Evolutionary conservation across 2,888 invertebrate genomes (phyloP), one percentile per base, ranked within the genome.

Genomic region (Stenoptilia bipunctidactyla): DNA sequence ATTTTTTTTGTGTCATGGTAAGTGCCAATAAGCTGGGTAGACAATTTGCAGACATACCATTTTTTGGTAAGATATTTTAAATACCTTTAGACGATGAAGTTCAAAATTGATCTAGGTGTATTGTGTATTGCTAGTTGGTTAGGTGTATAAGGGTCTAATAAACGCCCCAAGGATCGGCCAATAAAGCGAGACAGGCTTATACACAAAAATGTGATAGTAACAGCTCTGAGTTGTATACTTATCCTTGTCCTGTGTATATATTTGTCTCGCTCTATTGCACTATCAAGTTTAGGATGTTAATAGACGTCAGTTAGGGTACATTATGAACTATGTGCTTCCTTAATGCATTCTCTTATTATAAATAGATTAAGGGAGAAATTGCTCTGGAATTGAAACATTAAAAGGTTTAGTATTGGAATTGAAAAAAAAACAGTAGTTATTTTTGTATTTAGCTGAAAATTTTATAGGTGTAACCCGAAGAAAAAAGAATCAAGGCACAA

Each of bases 261-360:
- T 20, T 3, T 20, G 20, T 20, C 20, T 20, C 20, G 8, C 8
- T 20, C 20, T 5, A 3, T 3, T 20, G 20, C 34, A 36, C 41
- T 47, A 48, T 43, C 15, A 40, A 53, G 20, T 20, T 20, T 3
- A 53, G n/a, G 51, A 48, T 20, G 20, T 20, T 3, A 3, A 3
- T 5, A 20, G 20, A 8, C 20, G 20, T 30, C 9, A 30, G 12
- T 30, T 66, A 61, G 58, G 56, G 58, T 69, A 69, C 61, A 57
- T 56, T 62, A 63, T 67, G 61, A 71, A 69, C 68, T 64, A 57
- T 58, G 82, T 77, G 82, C 82, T 80, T 80, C 80, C 82, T 65
- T 57, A 51, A 62, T 68, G 58, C 61, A 62, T 66, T 63, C 56
- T 61, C 48, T 46, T 52, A 50, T 50, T 37, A 48, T 6, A 34